These are phyloP conservation scores for Fabriciana adippe DNA, from an alignment of 2,888 invertebrate species.

Conservation along the genomic window DNA sequence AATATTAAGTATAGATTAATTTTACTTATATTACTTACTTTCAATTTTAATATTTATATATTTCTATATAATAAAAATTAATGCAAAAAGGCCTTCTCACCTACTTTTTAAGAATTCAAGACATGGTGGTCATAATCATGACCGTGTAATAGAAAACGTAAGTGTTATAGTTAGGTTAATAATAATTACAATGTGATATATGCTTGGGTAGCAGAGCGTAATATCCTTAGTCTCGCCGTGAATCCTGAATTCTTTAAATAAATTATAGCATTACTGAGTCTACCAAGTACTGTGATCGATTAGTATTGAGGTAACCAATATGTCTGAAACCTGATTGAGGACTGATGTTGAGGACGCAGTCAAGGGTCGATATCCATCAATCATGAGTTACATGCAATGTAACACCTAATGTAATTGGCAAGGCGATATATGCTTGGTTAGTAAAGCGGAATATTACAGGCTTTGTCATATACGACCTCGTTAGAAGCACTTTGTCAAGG, in stretches of 20 bases:
- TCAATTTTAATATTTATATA: too few relatives aligned
- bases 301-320: too few relatives aligned
- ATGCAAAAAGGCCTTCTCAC: not conserved
- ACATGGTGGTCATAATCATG: not conserved
- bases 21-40: too few relatives aligned
- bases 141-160: slow-evolving; percentile 9
- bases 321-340: too few relatives aligned
- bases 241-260: too few relatives aligned
- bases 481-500: slow-evolving; percentile 10
- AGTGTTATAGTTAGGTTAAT: slow-evolving; percentile 9
- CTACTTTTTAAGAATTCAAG: not conserved
- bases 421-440: slow-evolving; percentile 25
- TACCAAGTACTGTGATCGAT: too few relatives aligned
- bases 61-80: not conserved
- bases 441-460: slow-evolving; percentile 3
- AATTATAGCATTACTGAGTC: too few relatives aligned
- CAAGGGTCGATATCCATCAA: slow-evolving; percentile 14
- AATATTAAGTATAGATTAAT: too few relatives aligned
- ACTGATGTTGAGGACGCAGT: slow-evolving; percentile 10
- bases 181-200: slow-evolving; percentile 9
- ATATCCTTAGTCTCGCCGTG: slow-evolving; percentile 1
- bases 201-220: slow-evolving; percentile 16
- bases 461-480: slow-evolving; percentile 10
- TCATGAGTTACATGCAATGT: slow-evolving; percentile 15
- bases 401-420: slow-evolving; percentile 20